Evolutionary conservation across 2,888 invertebrate genomes (phyloP), one percentile per base, ranked within the genome.

Genomic region (Callosobruchus maculatus): DNA sequence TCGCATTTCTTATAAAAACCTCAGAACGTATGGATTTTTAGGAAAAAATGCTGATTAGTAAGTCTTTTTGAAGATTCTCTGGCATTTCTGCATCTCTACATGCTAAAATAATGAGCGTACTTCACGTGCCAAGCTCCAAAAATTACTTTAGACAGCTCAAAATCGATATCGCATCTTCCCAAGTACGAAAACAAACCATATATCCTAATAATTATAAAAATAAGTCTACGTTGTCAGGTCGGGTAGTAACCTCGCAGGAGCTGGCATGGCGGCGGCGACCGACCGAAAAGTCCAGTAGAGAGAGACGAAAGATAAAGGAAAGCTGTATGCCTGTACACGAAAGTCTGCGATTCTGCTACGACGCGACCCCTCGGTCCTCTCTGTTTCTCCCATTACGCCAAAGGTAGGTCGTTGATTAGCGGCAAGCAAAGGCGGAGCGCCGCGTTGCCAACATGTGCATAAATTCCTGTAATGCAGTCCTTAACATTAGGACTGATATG

Each of bases 291-390:
- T 84, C 85, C 84, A 82, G 81, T 81, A 79, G 81, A 86, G 80
- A 81, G 82, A 83, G 86, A 85, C 75, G 77, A 82, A 85, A 83
- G 79, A 85, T 86, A 84, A 86, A 86, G 85, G 86, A 86, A 83
- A 79, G 85, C 84, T 80, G 83, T 82, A 85, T 78, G 80, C 82
- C 82, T 84, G 81, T 84, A 85, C 85, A 86, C 85, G 85, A 86
- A 86, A 85, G 77, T 81, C 83, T 84, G 78, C 81, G 85, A 78
- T 72, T 75, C 71, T 68, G 74, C 72, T 31, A 0, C 69, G 81
- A 81, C 83, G 68, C 79, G 82, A 82, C 80, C 76, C 72, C 67
- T 71, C 68, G 71, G 80, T 80, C 75, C 72, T 83, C 83, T 80
- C 79, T 77, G 78, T 85, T 82, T 78, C 77, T 26, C 74, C 78